These are phyloP conservation scores for Galeopterus variegatus DNA, from an alignment of 2,113 vertebrate genomes.

Conservation along the genomic window DNA sequence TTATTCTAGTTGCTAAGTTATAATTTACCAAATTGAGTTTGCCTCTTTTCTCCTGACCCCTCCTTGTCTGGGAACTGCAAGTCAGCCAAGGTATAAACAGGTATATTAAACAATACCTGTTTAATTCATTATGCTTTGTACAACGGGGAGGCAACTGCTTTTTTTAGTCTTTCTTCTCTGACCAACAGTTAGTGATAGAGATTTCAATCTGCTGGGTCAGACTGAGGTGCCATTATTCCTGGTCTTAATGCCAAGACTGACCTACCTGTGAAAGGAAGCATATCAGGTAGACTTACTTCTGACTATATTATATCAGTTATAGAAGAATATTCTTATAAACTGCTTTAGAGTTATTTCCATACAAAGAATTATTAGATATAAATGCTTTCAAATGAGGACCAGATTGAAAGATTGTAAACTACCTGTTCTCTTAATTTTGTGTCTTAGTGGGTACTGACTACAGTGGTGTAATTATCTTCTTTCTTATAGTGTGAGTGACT, in stretches of 20 bases:
- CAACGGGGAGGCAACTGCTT: not conserved
- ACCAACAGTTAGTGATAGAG: not conserved
- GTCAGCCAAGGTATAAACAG: not conserved
- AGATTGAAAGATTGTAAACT: not conserved
- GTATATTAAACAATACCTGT: not conserved
- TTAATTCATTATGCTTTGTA: not conserved
- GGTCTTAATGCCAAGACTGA: not conserved
- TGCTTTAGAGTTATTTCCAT: slow-evolving; percentile 13
- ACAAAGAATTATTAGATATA: not conserved
- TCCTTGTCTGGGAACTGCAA: not conserved
- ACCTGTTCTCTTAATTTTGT: not conserved
- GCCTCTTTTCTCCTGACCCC: not conserved
- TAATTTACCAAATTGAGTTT: slow-evolving; percentile 32
- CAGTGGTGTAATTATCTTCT: not conserved
- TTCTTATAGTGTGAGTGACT: not conserved
- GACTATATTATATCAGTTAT: not conserved
- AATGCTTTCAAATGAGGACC: slow-evolving; percentile 25
- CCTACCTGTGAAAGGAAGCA: not conserved
- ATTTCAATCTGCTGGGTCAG: not conserved
- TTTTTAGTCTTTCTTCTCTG: not conserved
- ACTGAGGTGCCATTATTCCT: not conserved
- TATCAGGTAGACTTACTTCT: not conserved
- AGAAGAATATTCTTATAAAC: not conserved
- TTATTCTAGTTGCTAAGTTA: not conserved
- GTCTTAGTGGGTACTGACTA: not conserved